Base-by-base conservation (phyloP, 1,140 invertebrate genomes). In the Drosophila ficusphila region DNA sequence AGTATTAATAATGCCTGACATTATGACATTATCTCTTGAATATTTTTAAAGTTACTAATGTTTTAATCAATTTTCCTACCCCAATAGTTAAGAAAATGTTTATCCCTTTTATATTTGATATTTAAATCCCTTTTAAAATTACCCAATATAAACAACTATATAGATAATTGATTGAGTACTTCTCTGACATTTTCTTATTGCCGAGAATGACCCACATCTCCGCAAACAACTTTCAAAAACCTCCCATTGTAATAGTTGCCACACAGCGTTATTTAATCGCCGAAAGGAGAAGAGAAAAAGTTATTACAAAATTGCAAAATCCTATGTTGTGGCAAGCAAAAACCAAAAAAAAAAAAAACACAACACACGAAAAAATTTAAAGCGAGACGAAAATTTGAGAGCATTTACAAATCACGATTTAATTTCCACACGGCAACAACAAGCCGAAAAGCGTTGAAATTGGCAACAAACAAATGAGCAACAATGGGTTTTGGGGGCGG, bases 381-480 rank as follows among this genome's bases (percentile, higher is more conserved):
- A 56, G 75, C 70, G 75, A 76, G 71, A 85, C 76, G 67, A 86
- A 86, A 85, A 81, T 86, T 86, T 85, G 81, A 85, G 81, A 83
- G 81, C 81, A 85, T 85, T 85, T 85, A 85, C 81, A 85, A 85
- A 85, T 85, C 81, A 85, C 81, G 81, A 85, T 85, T 85, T 86
- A 85, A 86, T 85, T 85, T 85, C 60, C 61, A 67, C 62, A 73
- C 65, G 72, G 73, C 71, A 79, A 65, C 78, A 72, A 48, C 23
- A 56, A 73, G 51, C 57, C 71, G 36, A 79, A 72, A 73, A 85
- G 81, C 81, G 72, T 86, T 86, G 82, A 88, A 77, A 88, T 86
- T 88, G 81, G 82, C 81, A 88, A 88, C 82, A 86, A 81, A 86
- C 81, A 86, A 86, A 86, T 86, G 67, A 86, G 76, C 44, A 68